Conservation (phyloP, 2,797 vertebrate genomes). For the Manis pentadactyla region DNA sequence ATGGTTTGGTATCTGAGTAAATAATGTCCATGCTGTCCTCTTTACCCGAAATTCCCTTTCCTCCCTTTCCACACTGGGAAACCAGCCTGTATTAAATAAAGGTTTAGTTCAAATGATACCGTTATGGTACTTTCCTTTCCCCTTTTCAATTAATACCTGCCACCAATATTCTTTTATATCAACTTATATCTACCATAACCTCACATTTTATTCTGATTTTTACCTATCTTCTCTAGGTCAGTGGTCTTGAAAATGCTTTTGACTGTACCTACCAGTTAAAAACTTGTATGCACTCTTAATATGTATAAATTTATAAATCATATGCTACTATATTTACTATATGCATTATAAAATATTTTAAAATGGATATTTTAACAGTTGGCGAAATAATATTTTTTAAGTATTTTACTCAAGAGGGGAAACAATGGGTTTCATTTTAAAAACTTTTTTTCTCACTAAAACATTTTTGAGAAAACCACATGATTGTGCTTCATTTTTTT, state of each 20-base stretch:
- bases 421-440: constrained; percentile 22
- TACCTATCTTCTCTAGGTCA: background rate
- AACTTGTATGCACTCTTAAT: background rate
- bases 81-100: background rate
- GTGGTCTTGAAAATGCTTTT: background rate
- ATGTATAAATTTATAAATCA: background rate
- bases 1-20: background rate
- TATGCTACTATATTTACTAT: background rate
- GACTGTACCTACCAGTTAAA: background rate
- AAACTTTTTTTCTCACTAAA: constrained; percentile 45
- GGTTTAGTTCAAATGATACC: background rate
- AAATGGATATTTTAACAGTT: constrained; percentile 30
- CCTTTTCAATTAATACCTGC: background rate
- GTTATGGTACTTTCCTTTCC: background rate
- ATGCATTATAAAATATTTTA: constrained; percentile 25
- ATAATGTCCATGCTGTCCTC: background rate
- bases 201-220: constrained; percentile 53
- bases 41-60: background rate
- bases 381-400: background rate
- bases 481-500: background rate
- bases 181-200: background rate
- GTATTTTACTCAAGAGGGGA: background rate
- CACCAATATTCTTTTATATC: background rate
- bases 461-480: background rate
- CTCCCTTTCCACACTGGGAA: background rate